Conservation (phyloP, 1,140 invertebrate genomes). For the Platorchestia sp. region DNA sequence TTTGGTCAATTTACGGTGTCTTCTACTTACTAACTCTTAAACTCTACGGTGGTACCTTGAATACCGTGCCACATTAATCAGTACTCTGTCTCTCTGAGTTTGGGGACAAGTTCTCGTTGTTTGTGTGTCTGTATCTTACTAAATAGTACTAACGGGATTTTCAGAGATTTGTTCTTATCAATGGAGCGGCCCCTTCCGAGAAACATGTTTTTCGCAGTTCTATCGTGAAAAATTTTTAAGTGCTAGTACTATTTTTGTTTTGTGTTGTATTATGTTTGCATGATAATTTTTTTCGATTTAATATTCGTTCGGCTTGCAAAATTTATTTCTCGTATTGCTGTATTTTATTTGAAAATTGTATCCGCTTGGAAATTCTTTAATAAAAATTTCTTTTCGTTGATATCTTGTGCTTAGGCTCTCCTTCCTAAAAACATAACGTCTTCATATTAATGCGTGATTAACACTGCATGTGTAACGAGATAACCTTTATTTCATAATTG, state of each 20-base stretch:
- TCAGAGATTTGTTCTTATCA: neutral
- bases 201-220: neutral
- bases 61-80: neutral
- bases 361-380: neutral
- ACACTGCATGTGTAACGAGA: neutral
- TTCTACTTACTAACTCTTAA: neutral
- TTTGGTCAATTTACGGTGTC: constrained; percentile 23
- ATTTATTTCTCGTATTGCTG: neutral
- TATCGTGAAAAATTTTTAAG: neutral
- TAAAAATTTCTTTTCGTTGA: neutral
- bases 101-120: neutral
- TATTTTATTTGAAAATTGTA: neutral
- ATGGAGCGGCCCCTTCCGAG: neutral
- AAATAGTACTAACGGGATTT: neutral
- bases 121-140: neutral
- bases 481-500: neutral
- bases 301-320: neutral
- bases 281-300: neutral
- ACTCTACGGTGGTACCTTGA: neutral
- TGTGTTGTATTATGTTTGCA: neutral
- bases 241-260: neutral
- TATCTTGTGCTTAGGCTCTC: neutral
- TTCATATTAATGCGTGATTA: neutral
- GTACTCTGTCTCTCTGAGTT: neutral
- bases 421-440: neutral